These are phyloP conservation scores for Virgularia gustaviana DNA, from an alignment of 92 coral and sea anemone species.

Conservation along the genomic window DNA sequence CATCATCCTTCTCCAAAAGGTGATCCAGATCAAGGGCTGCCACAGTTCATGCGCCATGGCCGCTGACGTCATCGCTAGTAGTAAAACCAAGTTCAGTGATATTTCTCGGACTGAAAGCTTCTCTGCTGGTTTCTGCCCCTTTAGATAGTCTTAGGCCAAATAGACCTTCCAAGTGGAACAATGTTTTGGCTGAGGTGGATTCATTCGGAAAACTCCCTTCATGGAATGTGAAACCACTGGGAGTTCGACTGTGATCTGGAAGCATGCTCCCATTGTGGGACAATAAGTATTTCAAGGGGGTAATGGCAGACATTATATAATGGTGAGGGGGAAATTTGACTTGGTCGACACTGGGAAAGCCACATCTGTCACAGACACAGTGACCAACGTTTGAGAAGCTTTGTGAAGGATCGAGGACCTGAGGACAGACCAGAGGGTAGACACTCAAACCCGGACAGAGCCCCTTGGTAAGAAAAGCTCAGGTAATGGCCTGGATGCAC, in stretches of 20 bases:
- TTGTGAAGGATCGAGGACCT: too few species aligned
- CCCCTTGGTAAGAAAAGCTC: too few species aligned
- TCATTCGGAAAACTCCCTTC: slow-evolving; percentile 35
- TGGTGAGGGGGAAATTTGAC: slow-evolving; percentile 30
- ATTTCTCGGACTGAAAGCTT: slow-evolving; percentile 18
- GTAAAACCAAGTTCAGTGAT: slow-evolving; percentile 19
- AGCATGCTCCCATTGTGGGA: too few species aligned
- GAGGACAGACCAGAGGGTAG: too few species aligned
- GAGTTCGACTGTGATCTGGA: slow-evolving; percentile 34
- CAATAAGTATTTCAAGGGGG: not conserved
- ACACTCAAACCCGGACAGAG: too few species aligned
- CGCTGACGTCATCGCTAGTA: slow-evolving; percentile 48
- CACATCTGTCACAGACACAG: too few species aligned
- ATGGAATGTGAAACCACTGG: slow-evolving; percentile 44
- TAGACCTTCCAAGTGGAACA: slow-evolving; percentile 40
- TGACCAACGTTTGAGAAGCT: too few species aligned
- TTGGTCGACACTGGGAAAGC: too few species aligned
- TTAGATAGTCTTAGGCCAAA: not conserved
- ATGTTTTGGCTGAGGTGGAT: slow-evolving; percentile 34
- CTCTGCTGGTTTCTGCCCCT: slow-evolving; percentile 23
- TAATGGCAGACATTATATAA: slow-evolving; percentile 18
- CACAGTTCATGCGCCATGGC: slow-evolving; percentile 41
- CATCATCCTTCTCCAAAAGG: slow-evolving; percentile 20
- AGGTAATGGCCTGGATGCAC: too few species aligned
- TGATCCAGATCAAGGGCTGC: slow-evolving; percentile 14